Base-by-base conservation (phyloP, 2,113 vertebrate genomes). In the Sturnira hondurensis region DNA sequence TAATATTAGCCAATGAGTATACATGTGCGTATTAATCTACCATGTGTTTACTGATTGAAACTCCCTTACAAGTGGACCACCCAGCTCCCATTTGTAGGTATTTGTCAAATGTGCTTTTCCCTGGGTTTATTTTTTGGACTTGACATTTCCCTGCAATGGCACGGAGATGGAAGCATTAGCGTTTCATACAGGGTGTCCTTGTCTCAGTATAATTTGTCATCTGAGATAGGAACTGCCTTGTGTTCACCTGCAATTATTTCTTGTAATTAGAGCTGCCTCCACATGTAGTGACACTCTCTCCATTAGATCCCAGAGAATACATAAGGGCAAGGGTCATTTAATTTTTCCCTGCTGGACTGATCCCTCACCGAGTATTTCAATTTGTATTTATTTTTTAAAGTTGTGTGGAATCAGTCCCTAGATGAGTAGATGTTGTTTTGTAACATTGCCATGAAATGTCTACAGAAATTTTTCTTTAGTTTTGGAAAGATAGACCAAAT, bases 161-260 rank as follows among this genome's bases (percentile, higher is more conserved):
- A 8, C 12, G 16, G 86, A 78, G 31, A 91, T 65, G 68, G 84
- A 93, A 86, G 38, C 50, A 47, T 80, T 65, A 52, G 63, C 2
- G 8, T 88, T 86, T 96, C 70, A 2, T 31, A 38, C 15, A 43
- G 78, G 78, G 63, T 77, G 78, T 94, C 89, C 86, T 95, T 91
- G 68, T 88, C 76, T 80, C 5, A 4, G 61, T 78, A 41, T 89
- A 82, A 96, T 94, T 96, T 86, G 84, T 96, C 77, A 65, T 74
- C 73, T 70, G 77, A 96, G 54, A 50, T 83, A 45, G 77, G 54
- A 87, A 50, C 81, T 94, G 78, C 91, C 91, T 93, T 77, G 31
- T 52, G 28, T 94, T 84, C 56, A 67, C 93, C 91, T 96, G 78
- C 82, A 97, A 89, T 96, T 97, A 96, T 96, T 95, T 97, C 94